Evolutionary conservation across 2,797 vertebrate genomes (phyloP).

Genomic region (Pristis pectinata): DNA sequence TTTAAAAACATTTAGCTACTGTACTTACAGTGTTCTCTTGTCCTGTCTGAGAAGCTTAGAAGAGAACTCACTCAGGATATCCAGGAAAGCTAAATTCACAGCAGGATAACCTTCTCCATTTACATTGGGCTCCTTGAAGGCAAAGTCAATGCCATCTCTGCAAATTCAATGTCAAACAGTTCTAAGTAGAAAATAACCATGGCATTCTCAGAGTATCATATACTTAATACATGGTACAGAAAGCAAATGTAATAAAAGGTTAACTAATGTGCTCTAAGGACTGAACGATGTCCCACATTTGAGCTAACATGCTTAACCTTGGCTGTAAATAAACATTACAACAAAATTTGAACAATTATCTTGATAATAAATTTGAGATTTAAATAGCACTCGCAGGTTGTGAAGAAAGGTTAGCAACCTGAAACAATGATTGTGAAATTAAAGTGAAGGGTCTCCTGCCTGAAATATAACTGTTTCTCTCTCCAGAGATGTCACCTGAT

Average conservation of each 20-base stretch:
- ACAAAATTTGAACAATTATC: background rate
- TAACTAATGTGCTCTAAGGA: background rate
- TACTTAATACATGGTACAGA: background rate
- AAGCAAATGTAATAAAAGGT: background rate
- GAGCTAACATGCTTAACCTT: background rate
- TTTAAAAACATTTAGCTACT: background rate
- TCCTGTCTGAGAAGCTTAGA: constrained; percentile 97
- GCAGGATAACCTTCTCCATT: constrained; percentile 93
- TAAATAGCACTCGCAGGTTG: background rate
- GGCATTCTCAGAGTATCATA: background rate
- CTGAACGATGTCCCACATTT: background rate
- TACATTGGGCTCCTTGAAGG: constrained; percentile 93
- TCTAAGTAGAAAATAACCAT: background rate
- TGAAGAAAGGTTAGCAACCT: too few species aligned
- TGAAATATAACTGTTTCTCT: too few species aligned
- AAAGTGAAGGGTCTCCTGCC: too few species aligned
- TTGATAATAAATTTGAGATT: background rate
- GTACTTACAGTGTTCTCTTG: constrained; percentile 97
- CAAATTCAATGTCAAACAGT: constrained; percentile 40
- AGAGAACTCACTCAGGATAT: constrained; percentile 97
- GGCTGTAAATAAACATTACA: background rate
- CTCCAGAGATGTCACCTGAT: too few species aligned
- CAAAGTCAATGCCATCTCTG: constrained; percentile 97
- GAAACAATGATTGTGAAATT: too few species aligned
- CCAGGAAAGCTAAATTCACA: constrained; percentile 91